These are phyloP conservation scores for Chascanopsetta lugubris DNA, from an alignment of 2,113 vertebrate species.

Conservation along the genomic window DNA sequence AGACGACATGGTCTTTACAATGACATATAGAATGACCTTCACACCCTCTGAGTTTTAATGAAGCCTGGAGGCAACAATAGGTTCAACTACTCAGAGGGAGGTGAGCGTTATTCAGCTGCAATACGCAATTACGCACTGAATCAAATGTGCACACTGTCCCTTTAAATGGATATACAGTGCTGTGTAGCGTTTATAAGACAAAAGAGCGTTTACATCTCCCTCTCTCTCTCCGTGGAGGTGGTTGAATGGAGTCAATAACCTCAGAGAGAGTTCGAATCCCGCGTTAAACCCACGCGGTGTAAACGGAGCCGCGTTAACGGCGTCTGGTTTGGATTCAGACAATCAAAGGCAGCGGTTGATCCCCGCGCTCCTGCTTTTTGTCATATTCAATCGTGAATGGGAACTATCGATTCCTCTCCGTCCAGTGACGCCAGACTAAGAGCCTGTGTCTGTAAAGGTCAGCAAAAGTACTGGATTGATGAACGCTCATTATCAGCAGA, in stretches of 20 bases:
- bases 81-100: too few relatives aligned
- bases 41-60: too few relatives aligned
- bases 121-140: too few relatives aligned
- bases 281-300: neutral
- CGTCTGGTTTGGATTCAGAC: conserved; percentile 5
- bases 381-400: conserved; percentile 48
- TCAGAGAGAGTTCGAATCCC: neutral
- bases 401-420: conserved; percentile 48
- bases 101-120: too few relatives aligned
- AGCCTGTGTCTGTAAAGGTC: conserved; percentile 60
- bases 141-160: too few relatives aligned
- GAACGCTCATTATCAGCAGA: conserved; percentile 40
- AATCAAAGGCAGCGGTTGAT: conserved; percentile 28
- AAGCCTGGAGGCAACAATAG: too few relatives aligned
- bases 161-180: too few relatives aligned
- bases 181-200: too few relatives aligned
- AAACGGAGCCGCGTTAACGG: conserved; percentile 1
- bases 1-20: too few relatives aligned
- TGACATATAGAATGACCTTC: too few relatives aligned
- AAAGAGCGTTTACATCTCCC: too few relatives aligned
- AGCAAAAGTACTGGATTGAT: conserved; percentile 58
- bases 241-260: neutral
- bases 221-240: neutral
- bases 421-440: conserved; percentile 56
- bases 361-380: conserved; percentile 12